Evolutionary conservation across 2,797 vertebrate genomes (phyloP).

Genomic region (Esox masquinongy): DNA sequence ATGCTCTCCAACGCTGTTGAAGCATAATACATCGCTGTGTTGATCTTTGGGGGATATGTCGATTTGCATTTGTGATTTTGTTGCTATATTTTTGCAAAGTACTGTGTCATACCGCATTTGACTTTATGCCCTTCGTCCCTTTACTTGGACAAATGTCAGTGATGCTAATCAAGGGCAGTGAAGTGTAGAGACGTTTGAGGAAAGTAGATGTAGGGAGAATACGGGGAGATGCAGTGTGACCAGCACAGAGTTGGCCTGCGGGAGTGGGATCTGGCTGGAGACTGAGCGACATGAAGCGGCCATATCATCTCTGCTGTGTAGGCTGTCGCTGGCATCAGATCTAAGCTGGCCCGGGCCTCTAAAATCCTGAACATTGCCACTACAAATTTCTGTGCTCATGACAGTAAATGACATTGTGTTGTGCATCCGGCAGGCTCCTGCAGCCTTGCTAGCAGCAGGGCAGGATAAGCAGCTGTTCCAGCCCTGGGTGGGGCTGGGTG

Average conservation of each 20-base stretch:
- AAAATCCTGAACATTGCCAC: slow-evolving; percentile 75
- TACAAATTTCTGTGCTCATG: slow-evolving; percentile 81
- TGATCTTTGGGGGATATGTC: no score
- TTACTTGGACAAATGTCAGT: neutral
- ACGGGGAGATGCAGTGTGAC: slow-evolving; percentile 21
- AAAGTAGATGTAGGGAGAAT: neutral
- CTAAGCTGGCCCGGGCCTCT: slow-evolving; percentile 56
- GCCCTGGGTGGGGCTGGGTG: slow-evolving; percentile 55
- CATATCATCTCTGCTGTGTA: slow-evolving; percentile 58
- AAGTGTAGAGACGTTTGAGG: no score
- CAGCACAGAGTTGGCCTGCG: slow-evolving; percentile 25
- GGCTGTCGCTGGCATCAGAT: slow-evolving; percentile 51
- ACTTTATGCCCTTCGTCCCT: neutral
- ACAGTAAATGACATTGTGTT: slow-evolving; percentile 82
- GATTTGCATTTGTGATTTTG: neutral
- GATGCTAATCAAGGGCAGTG: neutral
- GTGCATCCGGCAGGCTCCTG: slow-evolving; percentile 76
- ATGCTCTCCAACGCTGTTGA: neutral
- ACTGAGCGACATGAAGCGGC: slow-evolving; percentile 33
- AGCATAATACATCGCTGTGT: neutral
- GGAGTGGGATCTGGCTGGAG: slow-evolving; percentile 42
- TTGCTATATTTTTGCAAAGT: no score
- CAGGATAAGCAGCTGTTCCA: slow-evolving; percentile 82
- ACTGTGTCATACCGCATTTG: no score
- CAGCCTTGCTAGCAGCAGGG: slow-evolving; percentile 77